Conservation (phyloP, 2,113 vertebrate genomes). For the Opisthocomus hoazin region DNA sequence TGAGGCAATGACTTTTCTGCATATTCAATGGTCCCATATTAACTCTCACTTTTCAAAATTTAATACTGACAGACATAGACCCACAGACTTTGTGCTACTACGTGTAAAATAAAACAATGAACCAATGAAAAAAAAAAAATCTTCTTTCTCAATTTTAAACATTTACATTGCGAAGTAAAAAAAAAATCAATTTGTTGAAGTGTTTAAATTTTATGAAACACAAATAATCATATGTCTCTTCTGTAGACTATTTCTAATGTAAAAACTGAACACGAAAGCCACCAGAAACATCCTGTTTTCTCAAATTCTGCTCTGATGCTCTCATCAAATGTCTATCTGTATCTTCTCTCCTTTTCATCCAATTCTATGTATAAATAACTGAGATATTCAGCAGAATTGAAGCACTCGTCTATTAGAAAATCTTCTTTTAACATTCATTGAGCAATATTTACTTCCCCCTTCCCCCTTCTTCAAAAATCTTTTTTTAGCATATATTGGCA, state of each 20-base stretch:
- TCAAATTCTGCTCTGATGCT: neutral
- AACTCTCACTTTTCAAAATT: neutral
- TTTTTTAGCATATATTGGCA: neutral
- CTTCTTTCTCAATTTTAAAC: neutral
- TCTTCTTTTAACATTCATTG: neutral
- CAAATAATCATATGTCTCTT: neutral
- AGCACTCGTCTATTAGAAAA: neutral
- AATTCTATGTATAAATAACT: neutral
- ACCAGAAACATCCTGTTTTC: neutral
- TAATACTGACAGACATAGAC: neutral
- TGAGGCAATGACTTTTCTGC: neutral
- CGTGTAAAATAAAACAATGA: neutral
- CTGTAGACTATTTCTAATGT: neutral
- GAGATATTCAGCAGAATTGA: neutral
- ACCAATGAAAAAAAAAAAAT: neutral
- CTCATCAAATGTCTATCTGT: neutral
- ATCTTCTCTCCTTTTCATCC: neutral
- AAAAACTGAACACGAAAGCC: neutral
- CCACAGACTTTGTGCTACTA: neutral
- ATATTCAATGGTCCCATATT: neutral
- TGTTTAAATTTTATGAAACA: neutral
- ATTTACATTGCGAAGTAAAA: fast-evolving
- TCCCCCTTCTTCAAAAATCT: neutral
- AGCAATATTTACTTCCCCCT: fast-evolving
- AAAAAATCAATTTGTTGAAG: neutral